Evolutionary conservation across 1,140 invertebrate genomes (phyloP), one percentile per base, ranked within the genome.

Genomic region (Schlechtendalia chinensis): DNA sequence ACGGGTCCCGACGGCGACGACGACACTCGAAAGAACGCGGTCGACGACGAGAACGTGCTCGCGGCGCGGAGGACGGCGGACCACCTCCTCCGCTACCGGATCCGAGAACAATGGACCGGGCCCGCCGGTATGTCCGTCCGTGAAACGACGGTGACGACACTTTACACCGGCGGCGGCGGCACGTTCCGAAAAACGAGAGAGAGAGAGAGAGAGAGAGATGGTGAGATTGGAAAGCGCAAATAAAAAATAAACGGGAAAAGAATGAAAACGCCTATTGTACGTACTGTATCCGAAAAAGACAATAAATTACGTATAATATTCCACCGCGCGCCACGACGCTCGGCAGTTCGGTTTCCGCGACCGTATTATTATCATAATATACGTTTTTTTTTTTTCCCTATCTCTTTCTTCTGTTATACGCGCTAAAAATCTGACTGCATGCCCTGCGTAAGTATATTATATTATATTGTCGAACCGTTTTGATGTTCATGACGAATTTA

Each of bases 291-390:
- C 32, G 32, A 10, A 19, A 39, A 22, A 67, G 32, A 45, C 65
- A 45, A 67, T 67, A 63, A 19, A 61, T 8, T 27, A 61, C 8
- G n/a, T n/a, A 61, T 65, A 65, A 45, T 65, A 65, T 65, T 65
- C 63, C 32, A 12, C n/a, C 19, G n/a, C 65, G 32, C 63, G 32
- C 11, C n/a, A 19, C 0, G 29, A 17, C n/a, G n/a, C n/a, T 11
- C n/a, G 19, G 19, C 39, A n/a, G 17, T 39, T n/a, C 19, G 32
- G 29, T 39, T 65, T 22, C 19, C 32, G 61, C 61, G 17, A 27
- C 27, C 17, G 47, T 50, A 12, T 50, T 50, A 39, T 39, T 39
- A 39, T 39, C 8, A 39, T 39, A 39, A 39, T 39, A 39, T 4
- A 39, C 32, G 3, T 39, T 4, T 39, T 39, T 50, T 12, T n/a